phyloP scores from a whole-genome alignment of 2,113 vertebrate species.

The Catharus fuscescens region DNA sequence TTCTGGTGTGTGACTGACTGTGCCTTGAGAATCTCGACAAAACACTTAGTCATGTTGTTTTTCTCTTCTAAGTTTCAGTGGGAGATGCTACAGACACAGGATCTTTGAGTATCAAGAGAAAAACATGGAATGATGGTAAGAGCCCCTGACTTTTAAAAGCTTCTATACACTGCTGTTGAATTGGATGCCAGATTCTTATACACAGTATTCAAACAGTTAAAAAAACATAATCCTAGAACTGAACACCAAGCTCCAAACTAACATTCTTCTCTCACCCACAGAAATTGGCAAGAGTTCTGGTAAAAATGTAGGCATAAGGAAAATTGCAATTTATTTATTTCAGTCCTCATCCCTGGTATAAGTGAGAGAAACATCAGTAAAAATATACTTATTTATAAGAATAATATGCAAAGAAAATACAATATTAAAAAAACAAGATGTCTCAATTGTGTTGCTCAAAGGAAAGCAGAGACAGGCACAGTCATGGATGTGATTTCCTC shows the following conservation, averaged over 20 bases:
- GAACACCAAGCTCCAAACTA: background rate
- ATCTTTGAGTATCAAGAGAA: slow-evolving; percentile 65
- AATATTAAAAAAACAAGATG: background rate
- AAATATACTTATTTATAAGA: background rate
- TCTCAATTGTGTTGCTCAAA: background rate
- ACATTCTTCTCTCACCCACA: background rate
- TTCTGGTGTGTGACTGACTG: background rate
- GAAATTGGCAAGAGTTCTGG: background rate
- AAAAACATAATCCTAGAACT: background rate
- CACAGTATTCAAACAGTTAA: background rate
- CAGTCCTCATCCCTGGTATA: background rate
- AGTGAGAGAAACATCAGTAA: background rate
- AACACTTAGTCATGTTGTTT: background rate
- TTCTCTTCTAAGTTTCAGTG: slow-evolving; percentile 62
- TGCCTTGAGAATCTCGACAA: background rate
- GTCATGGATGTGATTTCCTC: background rate
- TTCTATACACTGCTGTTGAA: background rate
- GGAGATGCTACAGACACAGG: slow-evolving; percentile 41
- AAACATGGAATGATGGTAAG: slow-evolving; percentile 63
- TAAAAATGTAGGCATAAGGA: background rate
- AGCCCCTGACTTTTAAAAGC: background rate
- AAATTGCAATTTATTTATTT: background rate
- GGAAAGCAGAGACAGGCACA: background rate
- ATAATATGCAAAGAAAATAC: background rate
- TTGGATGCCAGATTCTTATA: background rate